These are phyloP conservation scores for Pheosia tremula DNA, from an alignment of 2,888 invertebrate genomes.

Conservation along the genomic window DNA sequence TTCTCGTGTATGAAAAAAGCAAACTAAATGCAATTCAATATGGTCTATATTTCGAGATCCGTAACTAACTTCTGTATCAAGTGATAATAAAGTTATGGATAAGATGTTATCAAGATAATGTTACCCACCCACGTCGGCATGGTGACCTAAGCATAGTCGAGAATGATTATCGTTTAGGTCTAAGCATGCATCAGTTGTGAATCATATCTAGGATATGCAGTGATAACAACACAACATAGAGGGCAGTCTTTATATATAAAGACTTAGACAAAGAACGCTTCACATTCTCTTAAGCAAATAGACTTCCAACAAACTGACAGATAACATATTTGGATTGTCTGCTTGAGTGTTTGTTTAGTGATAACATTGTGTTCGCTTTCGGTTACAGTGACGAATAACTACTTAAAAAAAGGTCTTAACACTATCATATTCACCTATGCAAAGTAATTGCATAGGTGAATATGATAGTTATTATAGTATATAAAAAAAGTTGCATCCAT, in stretches of 20 bases:
- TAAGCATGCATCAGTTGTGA: neutral
- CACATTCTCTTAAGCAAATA: neutral
- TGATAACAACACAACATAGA: neutral
- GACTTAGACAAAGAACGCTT: neutral
- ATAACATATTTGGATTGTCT: slow-evolving; percentile 2
- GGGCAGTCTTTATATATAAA: neutral
- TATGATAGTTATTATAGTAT: no score
- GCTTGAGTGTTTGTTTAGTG: slow-evolving; percentile 6
- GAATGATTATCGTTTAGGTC: neutral
- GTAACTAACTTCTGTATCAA: neutral
- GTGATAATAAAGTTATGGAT: neutral
- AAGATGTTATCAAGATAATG: no score
- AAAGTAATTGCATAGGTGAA: no score
- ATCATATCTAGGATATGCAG: slow-evolving; percentile 1
- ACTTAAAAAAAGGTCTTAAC: neutral
- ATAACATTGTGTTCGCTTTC: slow-evolving; percentile 22
- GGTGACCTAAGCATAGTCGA: no score
- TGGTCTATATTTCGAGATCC: neutral
- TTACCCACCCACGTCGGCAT: no score
- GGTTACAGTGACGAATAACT: neutral
- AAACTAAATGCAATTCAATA: neutral
- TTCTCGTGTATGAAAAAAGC: neutral
- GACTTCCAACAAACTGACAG: neutral
- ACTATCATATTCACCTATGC: neutral
- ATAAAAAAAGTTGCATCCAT: no score